Base-by-base conservation (phyloP, 2,797 vertebrate genomes). In the Brachyalestes nurse region DNA sequence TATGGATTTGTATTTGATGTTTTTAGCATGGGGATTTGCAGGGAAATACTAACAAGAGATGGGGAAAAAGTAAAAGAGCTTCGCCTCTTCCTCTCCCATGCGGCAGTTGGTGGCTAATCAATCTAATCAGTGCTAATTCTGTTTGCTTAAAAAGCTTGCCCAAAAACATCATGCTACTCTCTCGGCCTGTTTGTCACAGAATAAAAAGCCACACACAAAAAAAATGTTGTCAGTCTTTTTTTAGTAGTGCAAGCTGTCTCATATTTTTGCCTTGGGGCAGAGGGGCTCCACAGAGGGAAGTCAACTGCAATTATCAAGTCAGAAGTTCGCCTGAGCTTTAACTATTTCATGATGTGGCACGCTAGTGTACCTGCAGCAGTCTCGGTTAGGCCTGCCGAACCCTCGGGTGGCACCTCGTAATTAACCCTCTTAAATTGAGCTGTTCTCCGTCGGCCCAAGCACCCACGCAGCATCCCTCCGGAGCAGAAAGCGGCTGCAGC, bases 341-440 rank as follows among this genome's bases (percentile, higher is more conserved):
- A 65, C 19, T 1, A 62, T 72, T 58, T 51, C 42, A 57, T 80
- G 34, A 70, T 61, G 47, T 38, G 57, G 13, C 3, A 55, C 21
- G 19, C 74, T 67, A 78, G 61, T 9, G 13, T 69, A 62, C 25
- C 21, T 66, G 53, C 62, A 13, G 16, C 62, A n/a, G 62, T 42
- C 62, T 65, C 34, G 1, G 4, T 34, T 49, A 72, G 28, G 19
- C 16, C 34, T 21, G 34, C n/a, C 38, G 45, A 82, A 60, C 51
- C 80, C 60, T 80, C 65, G 34, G 64, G 74, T 71, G 69, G 73
- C 77, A 78, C 71, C 78, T 82, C 14, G 57, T 78, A 78, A 86
- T 84, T 82, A 78, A 86, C 75, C 73, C 19, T 65, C 70, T 82
- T 67, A 79, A 73, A 77, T 73, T 70, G 72, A 84, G 73, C 65